Conservation (phyloP, 1,140 invertebrate genomes). For the Formica selysi region DNA sequence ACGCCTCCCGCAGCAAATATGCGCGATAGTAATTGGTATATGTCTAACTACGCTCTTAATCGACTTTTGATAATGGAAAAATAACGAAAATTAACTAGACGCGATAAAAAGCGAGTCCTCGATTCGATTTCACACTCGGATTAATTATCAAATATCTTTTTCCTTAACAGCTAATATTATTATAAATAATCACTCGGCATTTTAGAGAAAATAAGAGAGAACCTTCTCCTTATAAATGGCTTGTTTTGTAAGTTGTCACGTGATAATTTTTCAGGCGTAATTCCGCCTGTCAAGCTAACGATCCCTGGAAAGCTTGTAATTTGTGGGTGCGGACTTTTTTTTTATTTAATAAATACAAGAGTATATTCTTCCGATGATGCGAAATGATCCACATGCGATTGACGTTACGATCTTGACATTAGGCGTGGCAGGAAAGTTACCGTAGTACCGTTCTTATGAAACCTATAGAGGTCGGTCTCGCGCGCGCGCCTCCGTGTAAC, state of each 20-base stretch:
- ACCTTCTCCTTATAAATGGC: not conserved
- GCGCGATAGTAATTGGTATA: conserved; percentile 46
- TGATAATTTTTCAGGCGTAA: not conserved
- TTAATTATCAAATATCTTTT: no score
- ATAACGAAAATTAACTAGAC: not conserved
- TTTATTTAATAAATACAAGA: not conserved
- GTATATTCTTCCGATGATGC: not conserved
- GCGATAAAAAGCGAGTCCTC: no score
- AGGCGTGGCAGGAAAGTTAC: conserved; percentile 71
- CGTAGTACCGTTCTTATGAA: conserved; percentile 52
- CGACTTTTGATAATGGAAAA: conserved; percentile 27
- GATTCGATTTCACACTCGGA: no score
- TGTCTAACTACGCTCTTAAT: conserved; percentile 31
- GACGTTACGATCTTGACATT: conserved; percentile 72
- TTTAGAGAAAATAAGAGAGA: not conserved
- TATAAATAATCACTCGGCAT: not conserved
- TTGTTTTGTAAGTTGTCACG: no score
- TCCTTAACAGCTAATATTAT: no score
- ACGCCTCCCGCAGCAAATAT: conserved; percentile 7
- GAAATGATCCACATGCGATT: conserved; percentile 41
- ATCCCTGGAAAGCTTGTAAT: not conserved
- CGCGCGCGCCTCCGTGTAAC: conserved; percentile 58
- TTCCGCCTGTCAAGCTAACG: not conserved
- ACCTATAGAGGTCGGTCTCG: conserved; percentile 50
- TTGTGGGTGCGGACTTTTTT: not conserved